Conservation (phyloP, 53 echinoderm and acorn worm species). For the Paelopatides confundens region DNA sequence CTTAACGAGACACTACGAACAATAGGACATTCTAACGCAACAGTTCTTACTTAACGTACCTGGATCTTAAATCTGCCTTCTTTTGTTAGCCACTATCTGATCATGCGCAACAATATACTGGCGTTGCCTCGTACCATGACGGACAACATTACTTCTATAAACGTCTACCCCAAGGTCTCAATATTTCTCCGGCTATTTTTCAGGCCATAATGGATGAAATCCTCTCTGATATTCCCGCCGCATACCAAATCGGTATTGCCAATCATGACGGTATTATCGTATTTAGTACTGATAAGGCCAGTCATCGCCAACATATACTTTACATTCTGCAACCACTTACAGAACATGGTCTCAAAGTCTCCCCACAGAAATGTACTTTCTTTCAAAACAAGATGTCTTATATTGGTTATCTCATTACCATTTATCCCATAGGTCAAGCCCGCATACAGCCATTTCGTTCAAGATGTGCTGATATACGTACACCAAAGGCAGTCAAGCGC, state of each 20-base stretch:
- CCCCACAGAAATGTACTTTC: conserved; percentile 36
- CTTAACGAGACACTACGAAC: conserved; percentile 18
- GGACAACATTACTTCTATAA: conserved; percentile 63
- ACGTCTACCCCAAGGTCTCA: conserved; percentile 51
- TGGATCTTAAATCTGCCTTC: conserved; percentile 61
- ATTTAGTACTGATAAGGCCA: conserved; percentile 35
- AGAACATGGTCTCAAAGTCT: background rate
- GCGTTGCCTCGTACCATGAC: conserved; percentile 51
- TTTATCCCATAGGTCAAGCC: conserved; percentile 1
- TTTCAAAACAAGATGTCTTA: conserved; percentile 5
- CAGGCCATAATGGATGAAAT: conserved; percentile 62
- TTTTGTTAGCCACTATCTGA: conserved; percentile 47
- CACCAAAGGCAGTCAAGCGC: background rate
- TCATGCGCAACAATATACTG: conserved; percentile 43
- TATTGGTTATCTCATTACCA: conserved; percentile 29
- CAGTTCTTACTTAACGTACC: conserved; percentile 55
- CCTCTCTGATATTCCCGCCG: conserved; percentile 31
- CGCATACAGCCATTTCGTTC: conserved; percentile 34
- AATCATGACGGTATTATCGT: conserved; percentile 64
- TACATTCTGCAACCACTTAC: conserved; percentile 3
- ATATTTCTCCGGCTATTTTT: conserved; percentile 49
- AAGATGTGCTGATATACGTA: conserved; percentile 45
- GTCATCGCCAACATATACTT: conserved; percentile 43
- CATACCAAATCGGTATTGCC: conserved; percentile 52
- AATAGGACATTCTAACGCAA: conserved; percentile 48